Conservation (phyloP, 2,797 vertebrate species). For the Nasua narica region DNA sequence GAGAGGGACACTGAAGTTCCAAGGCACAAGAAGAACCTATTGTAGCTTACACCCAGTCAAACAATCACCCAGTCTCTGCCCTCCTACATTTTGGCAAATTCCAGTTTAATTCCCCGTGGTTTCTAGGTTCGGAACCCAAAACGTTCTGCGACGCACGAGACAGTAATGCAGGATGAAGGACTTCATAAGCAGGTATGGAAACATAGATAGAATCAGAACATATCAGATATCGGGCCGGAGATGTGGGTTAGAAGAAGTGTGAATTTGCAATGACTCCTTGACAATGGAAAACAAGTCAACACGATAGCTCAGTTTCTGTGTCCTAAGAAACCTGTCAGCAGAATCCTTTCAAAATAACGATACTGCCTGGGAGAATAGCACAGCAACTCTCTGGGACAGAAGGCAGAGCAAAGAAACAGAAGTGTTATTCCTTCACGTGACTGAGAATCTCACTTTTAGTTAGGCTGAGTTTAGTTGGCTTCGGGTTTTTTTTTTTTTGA, state of each 20-base stretch:
- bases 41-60: not conserved
- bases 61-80: not conserved
- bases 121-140: not conserved
- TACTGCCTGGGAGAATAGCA: not conserved
- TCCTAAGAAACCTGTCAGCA: not conserved
- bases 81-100: not conserved
- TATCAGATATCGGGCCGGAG: rapidly evolving
- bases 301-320: not conserved
- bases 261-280: not conserved
- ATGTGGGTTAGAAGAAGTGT: not conserved
- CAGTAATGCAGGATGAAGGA: not conserved
- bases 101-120: not conserved
- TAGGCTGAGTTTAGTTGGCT: not conserved
- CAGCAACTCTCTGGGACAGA: not conserved
- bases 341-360: conserved; percentile 6
- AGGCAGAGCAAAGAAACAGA: not conserved
- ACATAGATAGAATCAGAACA: not conserved
- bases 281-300: not conserved
- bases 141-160: not conserved
- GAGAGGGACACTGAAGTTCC: not conserved
- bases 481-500: not conserved
- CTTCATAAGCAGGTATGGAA: not conserved
- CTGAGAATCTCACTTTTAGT: not conserved
- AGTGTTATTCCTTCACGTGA: not conserved
- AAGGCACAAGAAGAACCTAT: not conserved